Evolutionary conservation across 2,888 invertebrate genomes (phyloP).

Genomic region (Nomada hirtipes): DNA sequence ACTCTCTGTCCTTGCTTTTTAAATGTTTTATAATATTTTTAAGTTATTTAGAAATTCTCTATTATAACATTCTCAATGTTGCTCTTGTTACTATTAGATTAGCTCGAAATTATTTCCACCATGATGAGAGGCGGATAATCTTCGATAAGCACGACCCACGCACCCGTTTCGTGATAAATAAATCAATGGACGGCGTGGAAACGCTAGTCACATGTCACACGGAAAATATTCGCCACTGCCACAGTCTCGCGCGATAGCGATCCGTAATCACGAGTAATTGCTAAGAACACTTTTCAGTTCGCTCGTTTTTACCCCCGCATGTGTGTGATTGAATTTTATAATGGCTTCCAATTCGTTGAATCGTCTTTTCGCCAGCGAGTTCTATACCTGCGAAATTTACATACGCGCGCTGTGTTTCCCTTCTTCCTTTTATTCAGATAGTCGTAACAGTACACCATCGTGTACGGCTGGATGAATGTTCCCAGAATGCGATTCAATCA

Average conservation of each 20-base stretch:
- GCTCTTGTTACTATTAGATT: not conserved
- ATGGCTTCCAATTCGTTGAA: constrained; percentile 38
- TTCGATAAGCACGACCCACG: constrained; percentile 49
- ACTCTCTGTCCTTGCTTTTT: too few species aligned
- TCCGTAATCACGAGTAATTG: constrained; percentile 59
- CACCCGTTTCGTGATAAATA: constrained; percentile 51
- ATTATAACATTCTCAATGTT: not conserved
- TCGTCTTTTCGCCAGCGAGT: constrained; percentile 9
- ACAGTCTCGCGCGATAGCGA: constrained; percentile 57
- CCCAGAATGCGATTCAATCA: not conserved
- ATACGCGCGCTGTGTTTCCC: not conserved
- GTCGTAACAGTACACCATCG: too few species aligned
- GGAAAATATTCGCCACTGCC: constrained; percentile 44
- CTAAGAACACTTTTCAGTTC: constrained; percentile 49
- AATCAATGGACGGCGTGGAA: constrained; percentile 60
- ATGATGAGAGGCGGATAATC: constrained; percentile 46
- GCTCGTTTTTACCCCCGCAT: constrained; percentile 28
- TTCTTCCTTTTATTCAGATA: not conserved
- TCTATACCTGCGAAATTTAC: constrained; percentile 14
- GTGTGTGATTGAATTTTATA: constrained; percentile 60
- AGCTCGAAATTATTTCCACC: not conserved
- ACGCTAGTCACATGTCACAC: constrained; percentile 30
- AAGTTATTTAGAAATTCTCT: not conserved
- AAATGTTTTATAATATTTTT: too few species aligned
- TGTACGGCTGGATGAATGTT: not conserved